Base-by-base conservation (phyloP, 2,888 invertebrate genomes). In the Acronicta psi region DNA sequence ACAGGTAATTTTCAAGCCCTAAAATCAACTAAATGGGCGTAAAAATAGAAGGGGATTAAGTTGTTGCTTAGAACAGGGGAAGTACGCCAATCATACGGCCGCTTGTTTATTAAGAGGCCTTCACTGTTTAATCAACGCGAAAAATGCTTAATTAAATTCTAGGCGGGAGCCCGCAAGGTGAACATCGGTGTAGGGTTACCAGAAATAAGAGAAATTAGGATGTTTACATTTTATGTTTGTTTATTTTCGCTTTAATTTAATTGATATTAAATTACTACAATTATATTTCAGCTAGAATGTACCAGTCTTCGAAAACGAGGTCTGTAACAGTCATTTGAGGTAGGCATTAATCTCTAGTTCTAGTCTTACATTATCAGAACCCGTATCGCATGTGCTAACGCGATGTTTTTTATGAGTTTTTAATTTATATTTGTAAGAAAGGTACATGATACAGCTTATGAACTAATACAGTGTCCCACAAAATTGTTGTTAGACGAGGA, bases 91-190 rank as follows among this genome's bases (percentile, higher is more conserved):
- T 79, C 76, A 75, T 56, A 69, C 68, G 67, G 73, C 69, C 54
- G 72, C 70, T 77, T 81, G 83, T 83, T 84, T 87, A 87, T 86
- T 84, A 83, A 80, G 75, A 80, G 75, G 66, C 65, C 68, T 75
- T 59, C 68, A 75, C 68, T 75, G 82, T 86, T 86, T 86, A 86
- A 87, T 89, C 86, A 88, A 82, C 79, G 82, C 75, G 77, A 84
- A 88, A 89, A 90, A 86, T 83, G 68, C 78, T 86, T 90, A 87
- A 90, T 90, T 88, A 89, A 87, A 86, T 85, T 84, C 80, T 69
- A 75, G 64, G 71, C 62, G 55, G 69, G 73, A 78, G 73, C 78
- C 82, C 81, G 77, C 78, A 78, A 83, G 80, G 81, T 81, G 74
- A 73, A 71, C 70, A 62, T 54, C 53, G 44, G 44, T 37, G 47